Percentiles rank a stretch among this genome's conserved stretches.
Evolutionary conservation across 2,113 vertebrate species (phyloP).

Genomic region (Donacobius atricapilla): DNA sequence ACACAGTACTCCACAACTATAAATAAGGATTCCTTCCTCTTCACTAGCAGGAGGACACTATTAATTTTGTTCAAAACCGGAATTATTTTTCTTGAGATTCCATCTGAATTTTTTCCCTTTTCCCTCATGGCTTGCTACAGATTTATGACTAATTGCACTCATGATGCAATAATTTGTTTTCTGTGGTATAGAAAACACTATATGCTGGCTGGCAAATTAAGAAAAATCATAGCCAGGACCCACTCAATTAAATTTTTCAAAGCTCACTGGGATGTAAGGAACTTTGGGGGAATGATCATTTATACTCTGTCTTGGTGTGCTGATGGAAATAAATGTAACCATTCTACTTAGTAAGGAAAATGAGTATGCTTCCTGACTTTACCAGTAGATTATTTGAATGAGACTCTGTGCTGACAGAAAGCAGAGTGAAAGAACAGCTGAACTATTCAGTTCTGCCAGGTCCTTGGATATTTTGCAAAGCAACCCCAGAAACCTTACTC

Average conservation of each 20-base stretch:
- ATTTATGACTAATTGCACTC: neutral
- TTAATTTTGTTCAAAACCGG: rapidly evolving
- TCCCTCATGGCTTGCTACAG: neutral
- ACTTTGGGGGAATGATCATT: neutral
- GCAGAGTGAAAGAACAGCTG: neutral
- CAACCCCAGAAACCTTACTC: neutral
- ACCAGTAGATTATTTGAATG: neutral
- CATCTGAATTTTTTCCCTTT: neutral
- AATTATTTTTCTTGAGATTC: neutral
- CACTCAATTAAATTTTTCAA: neutral
- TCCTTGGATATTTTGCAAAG: neutral
- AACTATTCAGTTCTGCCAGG: neutral
- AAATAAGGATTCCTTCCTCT: neutral
- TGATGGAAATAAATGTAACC: neutral
- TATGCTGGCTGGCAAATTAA: neutral
- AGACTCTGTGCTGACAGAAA: neutral
- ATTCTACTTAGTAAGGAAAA: neutral
- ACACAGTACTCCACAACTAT: neutral
- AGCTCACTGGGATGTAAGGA: neutral
- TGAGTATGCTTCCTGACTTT: neutral
- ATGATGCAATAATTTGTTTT: neutral
- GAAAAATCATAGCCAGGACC: neutral
- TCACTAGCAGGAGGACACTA: neutral
- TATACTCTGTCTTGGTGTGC: neutral
- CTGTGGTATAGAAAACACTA: neutral